phyloP scores from a whole-genome alignment of 2,113 vertebrate genomes.

The Polyodon spathula region DNA sequence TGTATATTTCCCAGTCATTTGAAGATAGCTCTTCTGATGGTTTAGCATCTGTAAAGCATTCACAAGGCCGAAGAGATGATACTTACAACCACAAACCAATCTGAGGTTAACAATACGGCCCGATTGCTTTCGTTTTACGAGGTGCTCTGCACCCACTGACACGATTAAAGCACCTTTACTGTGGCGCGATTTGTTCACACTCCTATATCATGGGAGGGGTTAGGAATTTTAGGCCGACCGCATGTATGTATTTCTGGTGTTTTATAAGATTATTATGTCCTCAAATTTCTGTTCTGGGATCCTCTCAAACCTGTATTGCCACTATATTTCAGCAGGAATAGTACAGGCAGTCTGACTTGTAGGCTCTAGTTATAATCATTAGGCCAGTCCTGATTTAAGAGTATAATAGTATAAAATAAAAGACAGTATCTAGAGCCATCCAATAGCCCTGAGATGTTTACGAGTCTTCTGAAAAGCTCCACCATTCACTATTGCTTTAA shows the following conservation, averaged over 20 bases:
- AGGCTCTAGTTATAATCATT: too few species aligned
- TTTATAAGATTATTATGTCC: not conserved
- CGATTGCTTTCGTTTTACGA: conserved; percentile 41
- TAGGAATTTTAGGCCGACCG: conserved; percentile 21
- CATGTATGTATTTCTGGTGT: conserved; percentile 18
- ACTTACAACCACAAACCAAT: conserved; percentile 53
- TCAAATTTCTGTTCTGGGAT: too few species aligned
- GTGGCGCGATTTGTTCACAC: conserved; percentile 13
- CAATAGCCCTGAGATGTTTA: too few species aligned
- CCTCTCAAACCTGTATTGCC: too few species aligned
- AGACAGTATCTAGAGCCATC: too few species aligned
- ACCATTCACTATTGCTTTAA: too few species aligned
- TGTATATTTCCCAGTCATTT: conserved; percentile 4
- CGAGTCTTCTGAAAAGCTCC: too few species aligned
- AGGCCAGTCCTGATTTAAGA: too few species aligned
- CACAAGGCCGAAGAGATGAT: conserved; percentile 42
- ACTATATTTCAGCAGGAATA: too few species aligned
- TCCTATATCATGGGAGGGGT: conserved; percentile 18
- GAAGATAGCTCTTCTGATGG: not conserved
- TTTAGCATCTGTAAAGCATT: conserved; percentile 42
- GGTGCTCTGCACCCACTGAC: conserved; percentile 38
- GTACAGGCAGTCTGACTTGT: too few species aligned
- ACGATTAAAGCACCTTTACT: conserved; percentile 52
- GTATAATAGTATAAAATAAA: too few species aligned
- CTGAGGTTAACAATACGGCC: conserved; percentile 53